These are phyloP conservation scores for Fregata magnificens DNA, from an alignment of 2,113 vertebrate genomes.

Conservation along the genomic window DNA sequence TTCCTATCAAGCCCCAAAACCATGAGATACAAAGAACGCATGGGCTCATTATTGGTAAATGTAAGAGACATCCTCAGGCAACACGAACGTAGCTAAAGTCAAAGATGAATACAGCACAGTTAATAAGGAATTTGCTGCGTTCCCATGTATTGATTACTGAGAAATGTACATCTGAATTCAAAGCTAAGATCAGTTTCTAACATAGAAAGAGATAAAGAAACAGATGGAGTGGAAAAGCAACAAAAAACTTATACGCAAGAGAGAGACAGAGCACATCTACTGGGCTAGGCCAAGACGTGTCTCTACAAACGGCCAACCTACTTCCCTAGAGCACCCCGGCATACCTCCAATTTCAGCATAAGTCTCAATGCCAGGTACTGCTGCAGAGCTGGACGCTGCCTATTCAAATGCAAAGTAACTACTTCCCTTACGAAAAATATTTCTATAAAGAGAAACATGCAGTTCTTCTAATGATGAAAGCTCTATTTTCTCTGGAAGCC, in stretches of 20 bases:
- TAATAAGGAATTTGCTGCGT: not conserved
- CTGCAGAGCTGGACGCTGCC: not conserved
- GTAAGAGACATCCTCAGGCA: not conserved
- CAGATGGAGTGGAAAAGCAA: fast-evolving
- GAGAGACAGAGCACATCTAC: too few species aligned
- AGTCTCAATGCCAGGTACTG: not conserved
- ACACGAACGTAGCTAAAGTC: not conserved
- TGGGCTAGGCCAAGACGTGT: fast-evolving
- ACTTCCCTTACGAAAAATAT: not conserved
- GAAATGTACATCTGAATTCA: not conserved
- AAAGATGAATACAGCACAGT: not conserved
- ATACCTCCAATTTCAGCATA: not conserved
- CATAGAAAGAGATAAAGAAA: not conserved
- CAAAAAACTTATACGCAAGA: not conserved
- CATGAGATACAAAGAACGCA: not conserved
- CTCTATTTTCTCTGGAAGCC: not conserved
- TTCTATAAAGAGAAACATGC: not conserved
- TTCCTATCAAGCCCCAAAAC: not conserved
- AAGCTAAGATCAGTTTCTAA: not conserved
- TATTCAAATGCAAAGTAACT: not conserved
- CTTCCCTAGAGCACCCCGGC: fast-evolving
- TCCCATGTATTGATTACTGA: not conserved
- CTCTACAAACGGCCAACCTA: not conserved
- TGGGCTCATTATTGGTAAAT: not conserved
- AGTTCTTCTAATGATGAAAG: not conserved